Conservation (phyloP, 2,888 invertebrate species). For the Pammene aurita region DNA sequence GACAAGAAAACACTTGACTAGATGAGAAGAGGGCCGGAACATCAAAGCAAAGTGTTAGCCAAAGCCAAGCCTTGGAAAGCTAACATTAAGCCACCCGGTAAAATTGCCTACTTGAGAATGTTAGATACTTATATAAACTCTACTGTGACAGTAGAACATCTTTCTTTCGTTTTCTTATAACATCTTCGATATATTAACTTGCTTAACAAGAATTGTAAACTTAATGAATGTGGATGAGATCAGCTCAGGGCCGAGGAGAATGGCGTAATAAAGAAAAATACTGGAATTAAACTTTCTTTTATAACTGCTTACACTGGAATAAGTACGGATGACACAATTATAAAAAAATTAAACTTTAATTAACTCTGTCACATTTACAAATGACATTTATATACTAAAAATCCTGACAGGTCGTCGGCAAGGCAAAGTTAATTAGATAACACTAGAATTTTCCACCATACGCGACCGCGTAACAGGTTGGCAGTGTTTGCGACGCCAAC, state of each 20-base stretch:
- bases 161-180: too few species aligned
- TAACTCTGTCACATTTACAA: neutral
- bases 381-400: neutral
- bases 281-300: neutral
- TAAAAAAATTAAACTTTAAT: neutral
- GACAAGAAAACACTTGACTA: conserved; percentile 1
- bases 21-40: conserved; percentile 5
- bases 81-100: neutral
- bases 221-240: too few species aligned
- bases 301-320: neutral
- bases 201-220: too few species aligned
- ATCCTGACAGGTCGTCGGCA: conserved; percentile 13
- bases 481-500: conserved; percentile 59
- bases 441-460: conserved; percentile 46
- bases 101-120: neutral
- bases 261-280: too few species aligned
- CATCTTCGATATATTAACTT: too few species aligned
- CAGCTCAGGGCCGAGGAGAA: too few species aligned
- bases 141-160: too few species aligned
- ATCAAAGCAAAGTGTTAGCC: conserved; percentile 17
- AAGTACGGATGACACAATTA: neutral
- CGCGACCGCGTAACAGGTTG: conserved; percentile 48
- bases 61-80: neutral
- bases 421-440: conserved; percentile 46
- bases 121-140: neutral